Percentiles rank a stretch among this genome's conserved stretches.
These are phyloP conservation scores for Dione juno DNA, from an alignment of 2,888 invertebrate species.

Conservation along the genomic window DNA sequence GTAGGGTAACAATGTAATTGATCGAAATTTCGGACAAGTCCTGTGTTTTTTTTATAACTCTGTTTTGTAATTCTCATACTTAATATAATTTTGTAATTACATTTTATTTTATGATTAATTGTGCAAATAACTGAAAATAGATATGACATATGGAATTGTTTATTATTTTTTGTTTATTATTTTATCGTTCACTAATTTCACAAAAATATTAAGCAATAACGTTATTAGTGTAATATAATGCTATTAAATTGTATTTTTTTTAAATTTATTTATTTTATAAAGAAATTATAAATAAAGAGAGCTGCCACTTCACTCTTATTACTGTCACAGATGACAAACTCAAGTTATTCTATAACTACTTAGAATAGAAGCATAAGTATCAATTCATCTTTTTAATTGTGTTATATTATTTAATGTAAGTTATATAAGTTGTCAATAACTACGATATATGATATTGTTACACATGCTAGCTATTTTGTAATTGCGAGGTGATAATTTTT, in stretches of 20 bases:
- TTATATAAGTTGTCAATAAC: background rate
- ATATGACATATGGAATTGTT: too few relatives aligned
- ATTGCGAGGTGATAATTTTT: constrained; percentile 27
- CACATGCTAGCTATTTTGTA: constrained; percentile 17
- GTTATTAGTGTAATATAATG: too few relatives aligned
- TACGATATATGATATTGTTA: background rate
- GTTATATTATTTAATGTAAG: background rate
- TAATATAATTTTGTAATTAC: background rate
- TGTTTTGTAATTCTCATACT: background rate
- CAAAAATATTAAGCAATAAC: too few relatives aligned
- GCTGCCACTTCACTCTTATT: too few relatives aligned
- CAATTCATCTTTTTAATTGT: background rate
- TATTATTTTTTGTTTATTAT: too few relatives aligned
- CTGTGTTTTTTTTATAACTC: background rate
- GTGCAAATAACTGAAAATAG: too few relatives aligned
- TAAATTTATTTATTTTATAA: too few relatives aligned
- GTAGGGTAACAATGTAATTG: constrained; percentile 10
- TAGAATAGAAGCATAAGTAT: background rate
- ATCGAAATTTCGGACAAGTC: background rate
- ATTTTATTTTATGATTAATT: too few relatives aligned
- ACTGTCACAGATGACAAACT: too few relatives aligned
- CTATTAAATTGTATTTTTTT: too few relatives aligned
- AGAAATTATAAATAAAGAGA: too few relatives aligned
- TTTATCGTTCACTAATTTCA: too few relatives aligned
- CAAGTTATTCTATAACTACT: background rate